A percentile compares a stretch with the other conserved stretches of the same genome.
phyloP scores from a whole-genome alignment of 2,113 vertebrate species.

The Oriolus oriolus region DNA sequence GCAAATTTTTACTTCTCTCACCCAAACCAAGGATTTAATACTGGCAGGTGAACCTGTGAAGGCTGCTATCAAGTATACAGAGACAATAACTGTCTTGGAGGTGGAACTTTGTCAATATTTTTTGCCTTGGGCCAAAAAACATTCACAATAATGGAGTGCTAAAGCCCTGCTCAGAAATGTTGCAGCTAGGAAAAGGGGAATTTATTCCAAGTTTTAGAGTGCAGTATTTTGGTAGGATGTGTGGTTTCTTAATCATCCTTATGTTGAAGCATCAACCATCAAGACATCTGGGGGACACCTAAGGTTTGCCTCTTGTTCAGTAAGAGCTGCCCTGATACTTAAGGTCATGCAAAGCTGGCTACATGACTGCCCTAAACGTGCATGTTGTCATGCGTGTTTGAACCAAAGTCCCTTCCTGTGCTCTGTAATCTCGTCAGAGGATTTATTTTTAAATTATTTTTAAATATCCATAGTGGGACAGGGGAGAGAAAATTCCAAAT shows the following conservation, averaged over 20 bases:
- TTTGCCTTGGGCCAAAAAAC: slow-evolving; percentile 73
- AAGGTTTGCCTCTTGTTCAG: not conserved
- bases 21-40: slow-evolving; percentile 75
- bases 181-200: slow-evolving; percentile 40
- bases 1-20: slow-evolving; percentile 65
- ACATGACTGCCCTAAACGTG: not conserved
- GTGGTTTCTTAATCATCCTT: slow-evolving; percentile 55
- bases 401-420: not conserved
- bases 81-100: slow-evolving; percentile 77
- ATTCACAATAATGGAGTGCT: slow-evolving; percentile 69
- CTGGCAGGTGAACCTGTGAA: slow-evolving; percentile 72
- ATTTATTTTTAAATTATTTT: not conserved
- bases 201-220: slow-evolving; percentile 56
- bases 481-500: not conserved
- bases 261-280: slow-evolving; percentile 25
- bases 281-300: not conserved
- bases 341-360: not conserved
- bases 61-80: slow-evolving; percentile 75
- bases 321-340: not conserved
- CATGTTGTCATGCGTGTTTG: not conserved
- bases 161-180: slow-evolving; percentile 54
- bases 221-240: slow-evolving; percentile 32
- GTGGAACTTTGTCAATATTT: slow-evolving; percentile 76
- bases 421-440: not conserved
- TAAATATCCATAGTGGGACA: not conserved